phyloP scores from a whole-genome alignment of 2,113 vertebrate species.

The Anguilla japonica region DNA sequence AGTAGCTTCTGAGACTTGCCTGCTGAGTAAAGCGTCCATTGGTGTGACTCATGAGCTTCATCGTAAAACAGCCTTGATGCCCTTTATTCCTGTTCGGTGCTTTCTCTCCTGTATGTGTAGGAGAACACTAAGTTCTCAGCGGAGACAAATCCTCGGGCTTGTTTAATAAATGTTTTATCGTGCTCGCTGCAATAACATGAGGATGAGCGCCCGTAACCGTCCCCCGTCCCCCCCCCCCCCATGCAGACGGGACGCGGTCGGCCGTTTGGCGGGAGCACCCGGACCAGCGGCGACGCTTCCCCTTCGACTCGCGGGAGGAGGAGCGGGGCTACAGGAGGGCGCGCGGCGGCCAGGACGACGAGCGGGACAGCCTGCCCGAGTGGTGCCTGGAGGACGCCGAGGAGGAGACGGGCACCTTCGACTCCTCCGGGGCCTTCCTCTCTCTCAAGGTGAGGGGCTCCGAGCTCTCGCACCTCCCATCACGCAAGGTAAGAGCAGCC shows the following conservation, averaged over 20 bases:
- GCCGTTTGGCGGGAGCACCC: constrained; percentile 92
- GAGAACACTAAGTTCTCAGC: background rate
- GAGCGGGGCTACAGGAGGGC: constrained; percentile 89
- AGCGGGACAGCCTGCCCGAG: constrained; percentile 92
- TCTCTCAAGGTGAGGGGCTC: constrained; percentile 82
- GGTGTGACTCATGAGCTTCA: background rate
- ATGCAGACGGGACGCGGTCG: constrained; percentile 79
- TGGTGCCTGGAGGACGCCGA: constrained; percentile 98
- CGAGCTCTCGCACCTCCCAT: constrained; percentile 20
- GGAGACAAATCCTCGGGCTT: background rate
- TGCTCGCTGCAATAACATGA: too few relatives aligned
- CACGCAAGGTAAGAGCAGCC: constrained; percentile 20
- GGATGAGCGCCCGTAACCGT: background rate
- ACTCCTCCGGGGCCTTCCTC: constrained; percentile 94
- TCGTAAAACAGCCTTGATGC: background rate
- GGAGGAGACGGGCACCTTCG: constrained; percentile 96
- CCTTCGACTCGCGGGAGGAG: constrained; percentile 91
- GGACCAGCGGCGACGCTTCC: constrained; percentile 88
- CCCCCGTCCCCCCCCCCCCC: background rate
- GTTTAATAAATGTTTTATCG: too few relatives aligned
- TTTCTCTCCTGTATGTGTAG: too few relatives aligned
- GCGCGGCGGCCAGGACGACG: constrained; percentile 89
- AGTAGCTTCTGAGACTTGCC: too few relatives aligned
- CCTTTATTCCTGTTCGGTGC: too few relatives aligned
- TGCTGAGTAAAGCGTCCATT: too few relatives aligned